Percentiles rank a stretch among this genome's conserved stretches.
phyloP scores from a whole-genome alignment of 2,113 vertebrate species.

The Cyphomyrus plagiostoma region DNA sequence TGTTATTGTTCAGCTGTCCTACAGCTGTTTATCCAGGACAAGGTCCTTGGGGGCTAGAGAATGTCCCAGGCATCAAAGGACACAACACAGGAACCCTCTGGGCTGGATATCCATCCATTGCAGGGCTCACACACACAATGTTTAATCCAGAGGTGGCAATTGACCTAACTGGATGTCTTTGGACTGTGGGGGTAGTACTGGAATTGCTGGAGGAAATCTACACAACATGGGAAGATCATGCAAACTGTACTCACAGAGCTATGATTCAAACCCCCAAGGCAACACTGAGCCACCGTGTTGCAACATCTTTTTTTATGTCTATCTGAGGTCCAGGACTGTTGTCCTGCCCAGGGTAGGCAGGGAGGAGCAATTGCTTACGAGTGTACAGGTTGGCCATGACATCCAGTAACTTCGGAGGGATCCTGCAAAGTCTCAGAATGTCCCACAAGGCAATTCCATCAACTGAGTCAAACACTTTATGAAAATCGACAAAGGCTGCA shows the following conservation, averaged over 20 bases:
- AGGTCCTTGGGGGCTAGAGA: background rate
- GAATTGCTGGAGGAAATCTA: background rate
- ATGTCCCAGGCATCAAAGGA: background rate
- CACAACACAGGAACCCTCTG: background rate
- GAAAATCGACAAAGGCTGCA: no score
- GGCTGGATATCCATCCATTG: background rate
- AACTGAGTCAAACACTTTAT: no score
- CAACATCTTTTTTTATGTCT: background rate
- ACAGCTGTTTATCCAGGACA: background rate
- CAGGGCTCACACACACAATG: background rate
- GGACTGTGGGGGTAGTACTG: background rate
- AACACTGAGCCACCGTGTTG: background rate
- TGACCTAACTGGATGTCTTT: background rate
- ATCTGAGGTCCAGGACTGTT: background rate
- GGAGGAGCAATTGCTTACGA: background rate
- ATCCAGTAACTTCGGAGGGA: no score
- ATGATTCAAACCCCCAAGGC: background rate
- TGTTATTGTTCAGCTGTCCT: background rate
- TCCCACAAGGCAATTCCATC: no score
- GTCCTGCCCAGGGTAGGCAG: background rate
- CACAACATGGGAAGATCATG: background rate
- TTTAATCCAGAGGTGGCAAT: background rate
- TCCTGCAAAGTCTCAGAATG: no score
- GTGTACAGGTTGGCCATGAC: no score
- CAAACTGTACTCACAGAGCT: background rate